A percentile compares a stretch with the other conserved stretches of the same genome.
Evolutionary conservation across 2,797 vertebrate genomes (phyloP).

Genomic region (Clangula hyemalis): DNA sequence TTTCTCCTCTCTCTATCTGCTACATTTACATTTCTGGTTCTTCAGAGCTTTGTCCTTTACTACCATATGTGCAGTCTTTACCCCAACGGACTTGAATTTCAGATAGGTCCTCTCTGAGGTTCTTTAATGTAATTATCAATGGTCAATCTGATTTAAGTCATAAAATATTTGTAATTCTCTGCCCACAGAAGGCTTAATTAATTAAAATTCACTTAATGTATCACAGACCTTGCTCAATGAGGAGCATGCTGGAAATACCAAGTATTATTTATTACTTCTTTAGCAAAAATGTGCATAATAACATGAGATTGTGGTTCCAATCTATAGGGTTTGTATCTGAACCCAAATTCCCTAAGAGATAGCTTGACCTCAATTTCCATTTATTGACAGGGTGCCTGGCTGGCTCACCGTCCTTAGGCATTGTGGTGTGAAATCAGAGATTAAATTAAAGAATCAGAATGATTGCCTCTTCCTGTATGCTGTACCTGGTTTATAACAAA

Average conservation of each 20-base stretch:
- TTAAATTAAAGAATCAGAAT: slow-evolving; percentile 54
- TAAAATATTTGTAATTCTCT: not conserved
- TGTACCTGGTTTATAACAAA: not conserved
- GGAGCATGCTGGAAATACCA: slow-evolving; percentile 6
- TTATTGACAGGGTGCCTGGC: slow-evolving; percentile 29
- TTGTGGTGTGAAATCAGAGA: slow-evolving; percentile 44
- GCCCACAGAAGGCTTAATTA: slow-evolving; percentile 26
- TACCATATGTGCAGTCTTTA: not conserved
- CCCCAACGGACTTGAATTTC: not conserved
- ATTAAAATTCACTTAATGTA: slow-evolving; percentile 19
- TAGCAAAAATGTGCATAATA: not conserved
- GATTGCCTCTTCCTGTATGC: not conserved
- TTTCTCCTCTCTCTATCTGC: not conserved
- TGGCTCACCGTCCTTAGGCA: slow-evolving; percentile 26
- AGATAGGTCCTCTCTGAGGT: not conserved
- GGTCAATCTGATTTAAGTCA: slow-evolving; percentile 6
- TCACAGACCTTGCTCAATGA: not conserved
- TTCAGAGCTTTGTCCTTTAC: not conserved
- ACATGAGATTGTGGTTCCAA: slow-evolving; percentile 30
- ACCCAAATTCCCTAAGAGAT: slow-evolving; percentile 33
- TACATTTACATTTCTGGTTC: not conserved
- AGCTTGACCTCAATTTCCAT: slow-evolving; percentile 56
- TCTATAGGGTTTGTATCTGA: slow-evolving; percentile 37
- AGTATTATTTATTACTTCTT: slow-evolving; percentile 45
- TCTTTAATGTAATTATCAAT: slow-evolving; percentile 1